These are phyloP conservation scores for Callaeas wilsoni DNA, from an alignment of 2,113 vertebrate species.

Conservation along the genomic window DNA sequence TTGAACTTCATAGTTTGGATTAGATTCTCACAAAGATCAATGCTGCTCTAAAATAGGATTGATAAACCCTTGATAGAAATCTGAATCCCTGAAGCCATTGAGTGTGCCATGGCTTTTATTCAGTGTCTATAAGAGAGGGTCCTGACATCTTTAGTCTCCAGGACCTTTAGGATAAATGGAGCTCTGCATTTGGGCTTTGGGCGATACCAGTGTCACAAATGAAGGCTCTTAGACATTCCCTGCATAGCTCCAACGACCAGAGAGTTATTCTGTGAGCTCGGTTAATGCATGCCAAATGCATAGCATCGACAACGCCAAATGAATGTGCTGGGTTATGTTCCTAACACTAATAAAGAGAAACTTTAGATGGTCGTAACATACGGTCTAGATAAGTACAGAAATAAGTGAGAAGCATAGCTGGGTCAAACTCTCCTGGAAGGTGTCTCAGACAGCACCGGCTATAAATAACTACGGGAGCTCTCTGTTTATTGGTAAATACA, in stretches of 20 bases:
- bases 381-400: constrained; percentile 4
- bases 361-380: not conserved
- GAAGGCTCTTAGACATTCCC: constrained; percentile 31
- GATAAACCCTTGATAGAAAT: constrained; percentile 98
- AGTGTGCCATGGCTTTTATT: constrained; percentile 82
- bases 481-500: not conserved
- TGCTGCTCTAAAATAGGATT: constrained; percentile 96
- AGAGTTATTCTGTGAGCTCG: constrained; percentile 1
- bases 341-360: constrained; percentile 52
- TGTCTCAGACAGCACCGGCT: constrained; percentile 1
- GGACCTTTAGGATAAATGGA: constrained; percentile 56
- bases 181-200: constrained; percentile 10
- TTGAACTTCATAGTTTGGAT: constrained; percentile 99
- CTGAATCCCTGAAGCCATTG: constrained; percentile 91
- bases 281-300: constrained; percentile 40
- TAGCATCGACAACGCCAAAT: not conserved
- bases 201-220: constrained; percentile 8
- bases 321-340: constrained; percentile 39
- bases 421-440: constrained; percentile 4
- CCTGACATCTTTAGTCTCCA: constrained; percentile 42
- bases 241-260: not conserved
- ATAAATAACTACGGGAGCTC: not conserved
- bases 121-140: constrained; percentile 64
- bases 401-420: not conserved
- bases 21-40: constrained; percentile 98